A percentile compares a stretch with the other conserved stretches of the same genome.
phyloP scores from a whole-genome alignment of 2,797 vertebrate genomes.

The Ceyx erithaca region DNA sequence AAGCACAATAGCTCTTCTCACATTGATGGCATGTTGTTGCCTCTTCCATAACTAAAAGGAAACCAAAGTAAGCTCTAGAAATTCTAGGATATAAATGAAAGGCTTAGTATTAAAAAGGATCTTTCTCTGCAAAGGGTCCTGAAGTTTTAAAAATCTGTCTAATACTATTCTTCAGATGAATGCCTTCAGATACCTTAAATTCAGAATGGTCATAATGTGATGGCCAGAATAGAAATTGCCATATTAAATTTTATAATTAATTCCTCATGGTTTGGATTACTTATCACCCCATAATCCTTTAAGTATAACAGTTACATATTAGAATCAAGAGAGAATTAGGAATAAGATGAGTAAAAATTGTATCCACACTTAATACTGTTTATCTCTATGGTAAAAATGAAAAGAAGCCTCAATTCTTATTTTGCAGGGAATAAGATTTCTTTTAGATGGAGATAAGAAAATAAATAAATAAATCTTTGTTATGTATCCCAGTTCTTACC shows the following conservation, averaged over 20 bases:
- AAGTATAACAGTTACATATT: background rate
- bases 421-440: background rate
- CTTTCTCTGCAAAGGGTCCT: background rate
- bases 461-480: background rate
- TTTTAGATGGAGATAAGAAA: background rate
- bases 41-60: background rate
- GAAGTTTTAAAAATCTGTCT: background rate
- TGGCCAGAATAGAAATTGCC: background rate
- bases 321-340: background rate
- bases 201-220: background rate
- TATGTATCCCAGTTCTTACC: background rate
- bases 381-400: background rate
- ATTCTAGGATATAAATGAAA: background rate
- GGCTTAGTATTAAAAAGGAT: background rate
- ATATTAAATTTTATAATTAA: background rate
- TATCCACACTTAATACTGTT: background rate
- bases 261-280: background rate
- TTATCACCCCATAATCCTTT: background rate
- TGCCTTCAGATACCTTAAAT: background rate
- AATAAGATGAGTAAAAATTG: background rate
- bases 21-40: background rate
- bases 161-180: background rate
- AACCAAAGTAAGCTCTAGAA: background rate
- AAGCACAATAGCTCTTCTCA: background rate
- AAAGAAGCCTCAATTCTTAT: background rate